Conservation (phyloP, 2,113 vertebrate species). For the Hemichromis elongatus region DNA sequence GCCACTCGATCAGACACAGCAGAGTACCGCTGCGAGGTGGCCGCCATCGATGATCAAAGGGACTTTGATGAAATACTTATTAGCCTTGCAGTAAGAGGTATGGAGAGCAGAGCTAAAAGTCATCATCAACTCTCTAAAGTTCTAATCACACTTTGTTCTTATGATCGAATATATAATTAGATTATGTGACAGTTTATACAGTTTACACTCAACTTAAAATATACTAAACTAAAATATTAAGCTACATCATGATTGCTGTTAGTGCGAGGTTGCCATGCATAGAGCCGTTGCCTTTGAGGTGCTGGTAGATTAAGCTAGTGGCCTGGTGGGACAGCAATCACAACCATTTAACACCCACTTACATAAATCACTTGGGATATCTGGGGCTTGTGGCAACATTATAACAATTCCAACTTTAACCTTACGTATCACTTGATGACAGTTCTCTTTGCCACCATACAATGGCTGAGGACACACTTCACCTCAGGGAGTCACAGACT, state of each 20-base stretch:
- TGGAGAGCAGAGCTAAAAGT: background rate
- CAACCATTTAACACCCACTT: background rate
- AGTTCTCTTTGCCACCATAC: background rate
- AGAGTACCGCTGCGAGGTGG: slow-evolving; percentile 93
- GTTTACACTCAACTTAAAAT: background rate
- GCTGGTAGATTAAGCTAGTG: background rate
- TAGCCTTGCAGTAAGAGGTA: slow-evolving; percentile 90
- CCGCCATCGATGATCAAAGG: slow-evolving; percentile 84
- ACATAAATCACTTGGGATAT: background rate
- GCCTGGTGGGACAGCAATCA: background rate
- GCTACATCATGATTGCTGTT: background rate
- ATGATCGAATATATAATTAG: background rate
- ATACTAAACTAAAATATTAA: background rate
- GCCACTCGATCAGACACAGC: slow-evolving; percentile 86
- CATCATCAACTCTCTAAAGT: background rate
- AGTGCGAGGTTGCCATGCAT: background rate
- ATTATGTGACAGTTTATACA: background rate
- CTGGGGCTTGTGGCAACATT: background rate
- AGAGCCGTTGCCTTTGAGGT: background rate
- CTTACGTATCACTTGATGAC: background rate
- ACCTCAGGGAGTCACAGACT: background rate
- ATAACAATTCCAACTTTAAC: background rate
- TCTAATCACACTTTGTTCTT: background rate
- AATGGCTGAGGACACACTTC: background rate
- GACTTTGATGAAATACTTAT: slow-evolving; percentile 94